Evolutionary conservation across 2,797 vertebrate genomes (phyloP), one percentile per base, ranked within the genome.

Genomic region (Myotis daubentonii): DNA sequence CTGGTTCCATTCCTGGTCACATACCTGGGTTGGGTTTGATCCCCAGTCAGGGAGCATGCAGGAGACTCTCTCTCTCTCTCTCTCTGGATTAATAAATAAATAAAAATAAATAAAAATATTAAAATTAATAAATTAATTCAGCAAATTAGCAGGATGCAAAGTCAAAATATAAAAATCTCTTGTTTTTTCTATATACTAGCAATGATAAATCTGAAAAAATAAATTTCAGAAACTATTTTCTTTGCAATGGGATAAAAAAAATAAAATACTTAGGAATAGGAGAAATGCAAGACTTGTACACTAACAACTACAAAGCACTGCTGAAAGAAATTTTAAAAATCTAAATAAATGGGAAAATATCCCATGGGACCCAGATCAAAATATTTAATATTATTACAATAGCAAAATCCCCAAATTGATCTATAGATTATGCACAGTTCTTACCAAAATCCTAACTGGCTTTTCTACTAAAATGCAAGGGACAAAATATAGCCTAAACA

Each of bases 381-480:
- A 93, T 25, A 38, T 22, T 55, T 89, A 70, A 60, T 90, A 51
- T 70, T 68, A 30, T 75, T 87, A 53, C 51, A 33, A 82, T 62
- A 62, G 2, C 2, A 51, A 10, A 38, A 75, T 62, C 8, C 4
- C 8, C 51, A 86, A 82, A 76, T 55, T 51, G 30, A 76, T n/a
- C 60, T 70, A 51, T 33, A 93, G 30, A 82, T 53, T 75, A 19
- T 44, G 15, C 55, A 8, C 4, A 70, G 16, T 62, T 49, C 5
- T 90, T 68, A 62, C 75, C 51, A 62, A 87, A 62, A 76, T 47
- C 8, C 44, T 62, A 51, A 11, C 8, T 66, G n/a, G 8, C 1
- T 83, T 62, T 92, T 71, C 57, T n/a, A 70, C 62, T 87, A 60
- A 87, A 87, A 76, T 92, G 30, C 28, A 78, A 44, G 22, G 33